Conservation (phyloP, 2,888 invertebrate species). For the Morpho achilles region DNA sequence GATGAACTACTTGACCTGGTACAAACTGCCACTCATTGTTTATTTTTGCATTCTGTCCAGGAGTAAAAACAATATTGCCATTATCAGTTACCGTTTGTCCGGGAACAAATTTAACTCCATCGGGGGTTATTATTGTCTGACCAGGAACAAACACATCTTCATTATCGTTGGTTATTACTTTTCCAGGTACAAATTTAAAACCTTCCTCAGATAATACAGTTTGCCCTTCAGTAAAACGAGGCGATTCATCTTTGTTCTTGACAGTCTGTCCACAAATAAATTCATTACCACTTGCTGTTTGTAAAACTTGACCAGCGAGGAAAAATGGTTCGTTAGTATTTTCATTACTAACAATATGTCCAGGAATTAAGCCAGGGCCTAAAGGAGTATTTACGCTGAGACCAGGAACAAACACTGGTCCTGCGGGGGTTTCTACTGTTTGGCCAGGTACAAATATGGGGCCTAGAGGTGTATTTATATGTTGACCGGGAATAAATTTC, state of each 20-base stretch:
- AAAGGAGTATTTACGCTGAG: conserved; percentile 83
- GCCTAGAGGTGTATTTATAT: conserved; percentile 84
- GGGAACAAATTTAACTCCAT: conserved; percentile 81
- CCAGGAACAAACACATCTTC: conserved; percentile 80
- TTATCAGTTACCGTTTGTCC: conserved; percentile 80
- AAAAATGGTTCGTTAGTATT: conserved; percentile 81
- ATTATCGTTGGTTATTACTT: conserved; percentile 65
- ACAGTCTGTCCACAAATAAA: conserved; percentile 83
- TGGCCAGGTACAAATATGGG: conserved; percentile 87
- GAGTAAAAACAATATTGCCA: conserved; percentile 76
- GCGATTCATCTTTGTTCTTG: conserved; percentile 74
- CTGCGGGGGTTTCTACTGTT: conserved; percentile 83
- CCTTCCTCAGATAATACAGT: conserved; percentile 81
- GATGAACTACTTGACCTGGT: conserved; percentile 81
- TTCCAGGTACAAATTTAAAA: conserved; percentile 81
- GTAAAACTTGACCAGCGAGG: conserved; percentile 83
- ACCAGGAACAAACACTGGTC: conserved; percentile 85
- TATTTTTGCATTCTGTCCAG: conserved; percentile 80
- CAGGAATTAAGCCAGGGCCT: conserved; percentile 85
- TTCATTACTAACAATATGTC: conserved; percentile 82
- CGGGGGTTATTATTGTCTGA: conserved; percentile 79
- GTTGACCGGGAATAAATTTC: conserved; percentile 85
- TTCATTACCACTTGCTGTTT: conserved; percentile 75
- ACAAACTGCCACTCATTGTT: conserved; percentile 81
- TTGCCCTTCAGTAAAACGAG: conserved; percentile 81